Base-by-base conservation (phyloP, 2,888 invertebrate genomes). In the Therioaphis trifolii region DNA sequence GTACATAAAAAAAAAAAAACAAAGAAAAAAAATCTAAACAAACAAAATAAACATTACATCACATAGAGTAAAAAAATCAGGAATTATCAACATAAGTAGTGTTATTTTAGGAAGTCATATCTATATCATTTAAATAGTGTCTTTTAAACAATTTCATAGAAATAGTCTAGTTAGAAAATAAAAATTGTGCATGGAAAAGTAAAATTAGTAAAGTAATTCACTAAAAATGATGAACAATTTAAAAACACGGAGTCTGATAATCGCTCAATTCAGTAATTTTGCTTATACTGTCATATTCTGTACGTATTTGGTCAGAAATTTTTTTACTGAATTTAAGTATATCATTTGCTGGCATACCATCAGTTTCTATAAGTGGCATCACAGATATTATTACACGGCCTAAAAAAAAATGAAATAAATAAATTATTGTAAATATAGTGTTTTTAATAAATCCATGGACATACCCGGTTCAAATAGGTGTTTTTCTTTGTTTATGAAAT, bases 231-330 rank as follows among this genome's bases (percentile, higher is more conserved):
- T 29, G 43, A n/a, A 21, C 21, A 40, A 35, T 35, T 52, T n/a
- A n/a, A n/a, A n/a, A n/a, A n/a, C n/a, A n/a, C n/a, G 82, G 82
- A 52, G 82, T 82, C n/a, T 82, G 82, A 63, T 82, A 82, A 66
- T 82, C 82, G 14, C 72, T 49, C 35, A 74, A 4, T 74, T 82
- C 24, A 63, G 71, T 82, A 14, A 63, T 74, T 72, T 82, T 82
- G 24, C 82, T 82, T 43, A 82, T 82, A 35, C 27, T 61, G 9
- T 82, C 72, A 74, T 61, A 82, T 72, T 82, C 82, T 14, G 49
- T 4, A 52, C 40, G 24, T 72, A 82, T 82, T 82, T 63, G 72
- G 9, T 46, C 35, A 27, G 24, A 49, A 24, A 82, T 27, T 52
- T 63, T 49, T 21, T 61, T 4, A 49, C 49, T 40, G n/a, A 72